Base-by-base conservation (phyloP, 2,888 invertebrate species). In the Oscheius onirici region DNA sequence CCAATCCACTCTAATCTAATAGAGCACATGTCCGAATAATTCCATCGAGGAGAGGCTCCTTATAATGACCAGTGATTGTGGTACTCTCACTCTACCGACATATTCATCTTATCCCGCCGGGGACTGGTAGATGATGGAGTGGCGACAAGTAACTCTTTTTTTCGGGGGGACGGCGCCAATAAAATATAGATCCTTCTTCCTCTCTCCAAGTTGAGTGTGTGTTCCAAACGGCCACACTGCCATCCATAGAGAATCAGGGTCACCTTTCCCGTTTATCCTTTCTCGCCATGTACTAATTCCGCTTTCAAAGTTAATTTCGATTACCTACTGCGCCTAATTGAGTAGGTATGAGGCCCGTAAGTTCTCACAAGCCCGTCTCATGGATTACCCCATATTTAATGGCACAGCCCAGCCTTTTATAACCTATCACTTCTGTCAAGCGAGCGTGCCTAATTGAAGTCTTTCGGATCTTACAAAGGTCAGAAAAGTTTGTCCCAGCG, bases 301-400 rank as follows among this genome's bases (percentile, higher is more conserved):
- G 17, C 11, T 0, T 17, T 8, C 3, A 46, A 46, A 46, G n/a
- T 5, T 20, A 46, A 20, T 17, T 46, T 46, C 20, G 3, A 13
- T 17, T 17, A 46, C 3, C 22, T 52, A 52, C 22, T 13, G 22
- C 8, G 28, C 26, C 49, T 63, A 63, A 63, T 63, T 46, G 49
- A 34, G 17, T 63, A 63, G 63, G 49, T 41, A 44, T 43, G 60
- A 15, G 34, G 40, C n/a, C n/a, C 49, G 40, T 43, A 58, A 41
- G 63, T 28, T 49, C 49, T 49, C 49, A 46, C 46, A 46, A 49
- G 15, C 63, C 41, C 63, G 49, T 34, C 34, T 34, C 63, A 10
- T 49, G 49, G 63, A 63, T 63, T 63, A 63, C 46, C 63, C 46
- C 63, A 49, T 63, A 49, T 63, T 63, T 63, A 28, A 49, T 24